Evolutionary conservation across 2,113 vertebrate species (phyloP).

Genomic region (Pardalotus punctatus): DNA sequence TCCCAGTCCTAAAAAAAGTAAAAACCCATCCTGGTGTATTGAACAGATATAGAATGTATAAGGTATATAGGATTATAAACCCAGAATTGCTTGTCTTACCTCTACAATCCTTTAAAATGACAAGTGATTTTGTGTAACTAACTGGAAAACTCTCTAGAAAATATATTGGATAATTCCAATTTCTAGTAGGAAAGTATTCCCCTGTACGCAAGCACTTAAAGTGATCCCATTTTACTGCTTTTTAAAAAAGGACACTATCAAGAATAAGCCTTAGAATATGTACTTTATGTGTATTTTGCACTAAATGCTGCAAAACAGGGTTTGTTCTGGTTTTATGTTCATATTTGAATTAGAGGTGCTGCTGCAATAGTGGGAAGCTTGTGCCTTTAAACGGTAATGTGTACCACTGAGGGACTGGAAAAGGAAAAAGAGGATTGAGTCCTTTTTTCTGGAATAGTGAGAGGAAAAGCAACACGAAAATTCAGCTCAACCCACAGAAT

Average conservation of each 20-base stretch:
- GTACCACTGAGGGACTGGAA: not conserved
- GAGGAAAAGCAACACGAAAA: not conserved
- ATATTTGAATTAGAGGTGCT: not conserved
- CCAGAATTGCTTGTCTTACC: slow-evolving; percentile 12
- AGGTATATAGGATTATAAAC: slow-evolving; percentile 61
- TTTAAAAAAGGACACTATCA: slow-evolving; percentile 49
- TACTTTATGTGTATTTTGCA: not conserved
- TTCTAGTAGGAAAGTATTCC: slow-evolving; percentile 22
- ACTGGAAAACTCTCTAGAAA: slow-evolving; percentile 25
- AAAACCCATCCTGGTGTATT: slow-evolving; percentile 57
- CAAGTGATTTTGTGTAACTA: slow-evolving; percentile 34
- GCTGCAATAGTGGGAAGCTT: not conserved
- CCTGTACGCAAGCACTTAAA: not conserved
- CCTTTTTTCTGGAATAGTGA: not conserved
- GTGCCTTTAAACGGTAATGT: not conserved
- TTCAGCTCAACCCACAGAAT: slow-evolving; percentile 7
- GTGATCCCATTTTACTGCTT: slow-evolving; percentile 33
- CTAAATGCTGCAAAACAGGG: not conserved
- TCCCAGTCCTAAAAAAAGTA: slow-evolving; percentile 67
- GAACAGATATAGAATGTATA: slow-evolving; percentile 49
- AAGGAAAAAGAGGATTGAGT: not conserved
- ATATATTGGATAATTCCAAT: slow-evolving; percentile 1
- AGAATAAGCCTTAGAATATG: not conserved
- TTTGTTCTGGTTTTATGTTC: not conserved
- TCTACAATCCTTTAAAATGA: slow-evolving; percentile 52